These are phyloP conservation scores for Mus caroli DNA, from an alignment of 2,797 vertebrate species.

Conservation along the genomic window DNA sequence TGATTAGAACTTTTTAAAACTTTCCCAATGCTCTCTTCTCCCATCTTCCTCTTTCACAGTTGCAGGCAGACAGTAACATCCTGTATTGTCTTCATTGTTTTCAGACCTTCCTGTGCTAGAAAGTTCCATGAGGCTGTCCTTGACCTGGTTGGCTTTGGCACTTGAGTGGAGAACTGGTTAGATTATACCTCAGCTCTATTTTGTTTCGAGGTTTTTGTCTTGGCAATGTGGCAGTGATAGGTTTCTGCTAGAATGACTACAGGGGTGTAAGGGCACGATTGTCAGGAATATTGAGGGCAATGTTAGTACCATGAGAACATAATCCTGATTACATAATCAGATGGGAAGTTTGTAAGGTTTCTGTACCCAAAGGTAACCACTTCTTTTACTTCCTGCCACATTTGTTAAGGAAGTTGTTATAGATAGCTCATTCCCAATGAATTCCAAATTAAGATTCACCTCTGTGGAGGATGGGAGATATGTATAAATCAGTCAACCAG, in stretches of 20 bases:
- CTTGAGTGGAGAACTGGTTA: background rate
- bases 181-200: background rate
- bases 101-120: fast-evolving
- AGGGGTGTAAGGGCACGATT: background rate
- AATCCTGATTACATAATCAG: no score
- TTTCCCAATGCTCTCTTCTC: no score
- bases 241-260: background rate
- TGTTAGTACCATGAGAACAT: background rate
- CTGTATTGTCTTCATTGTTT: background rate
- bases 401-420: background rate
- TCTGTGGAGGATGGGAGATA: background rate
- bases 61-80: background rate
- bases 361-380: background rate
- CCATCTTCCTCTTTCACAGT: background rate
- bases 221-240: background rate
- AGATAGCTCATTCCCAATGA: background rate
- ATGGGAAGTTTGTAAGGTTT: background rate
- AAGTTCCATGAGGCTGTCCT: background rate
- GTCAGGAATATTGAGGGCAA: background rate
- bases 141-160: background rate
- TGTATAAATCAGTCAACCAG: background rate
- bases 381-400: background rate
- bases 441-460: background rate
- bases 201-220: background rate
- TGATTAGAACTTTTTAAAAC: background rate